Evolutionary conservation across 2,113 vertebrate genomes (phyloP), one percentile per base, ranked within the genome.

Genomic region (Eclectus roratus): DNA sequence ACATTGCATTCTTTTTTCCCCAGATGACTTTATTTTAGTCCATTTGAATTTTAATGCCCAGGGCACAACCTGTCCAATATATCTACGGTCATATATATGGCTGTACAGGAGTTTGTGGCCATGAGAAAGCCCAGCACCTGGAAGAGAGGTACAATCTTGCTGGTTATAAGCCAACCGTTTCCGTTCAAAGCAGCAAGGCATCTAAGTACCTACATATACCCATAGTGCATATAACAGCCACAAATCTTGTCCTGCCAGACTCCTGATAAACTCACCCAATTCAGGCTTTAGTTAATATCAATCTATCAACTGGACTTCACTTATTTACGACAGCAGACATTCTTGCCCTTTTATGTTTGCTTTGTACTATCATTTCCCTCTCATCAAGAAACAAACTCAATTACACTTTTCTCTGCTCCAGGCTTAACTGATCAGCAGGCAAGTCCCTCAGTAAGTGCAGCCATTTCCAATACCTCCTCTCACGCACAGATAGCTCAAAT

Each of bases 371-470:
- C 79, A 56, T 83, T 91, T 80, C 35, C 74, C 56, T 31, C 95
- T 95, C 91, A 88, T 93, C 88, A 83, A 88, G 94, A 90, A 96
- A 88, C 50, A 95, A 96, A 95, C 93, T 88, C 93, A 93, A 88
- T 95, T 93, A 95, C 80, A 50, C 7, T 95, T 94, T 86, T 55
- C 64, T 24, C 71, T 80, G 90, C 94, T 94, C 50, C 76, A 78
- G 88, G 96, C 50, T 0, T 74, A 89, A 92, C 93, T 94, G 73
- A 94, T 91, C 91, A 95, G 76, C 50, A 88, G 93, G 63, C 71
- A 80, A 29, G 44, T 89, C 85, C 79, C 82, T 58, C 70, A 89
- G 56, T 83, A 80, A 95, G 68, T 29, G 71, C 94, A 89, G 68
- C 60, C 94, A 83, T 88, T 88, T 64, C 88, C 43, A 80, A 71